Evolutionary conservation across 2,797 vertebrate genomes (phyloP).

Genomic region (Loris lydekkerianus): DNA sequence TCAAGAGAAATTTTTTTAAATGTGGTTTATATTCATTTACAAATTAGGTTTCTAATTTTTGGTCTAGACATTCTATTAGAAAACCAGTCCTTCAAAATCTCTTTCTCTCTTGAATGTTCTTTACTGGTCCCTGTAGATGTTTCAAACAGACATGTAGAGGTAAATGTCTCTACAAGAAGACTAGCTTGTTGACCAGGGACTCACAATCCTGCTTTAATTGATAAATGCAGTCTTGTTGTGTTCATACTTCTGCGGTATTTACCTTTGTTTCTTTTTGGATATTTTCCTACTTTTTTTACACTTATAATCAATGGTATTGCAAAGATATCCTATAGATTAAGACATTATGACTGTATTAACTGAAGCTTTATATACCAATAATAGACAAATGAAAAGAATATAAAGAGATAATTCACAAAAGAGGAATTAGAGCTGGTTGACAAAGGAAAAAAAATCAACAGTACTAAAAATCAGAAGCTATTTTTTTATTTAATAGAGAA

Average conservation of each 20-base stretch:
- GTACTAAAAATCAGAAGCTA: not conserved
- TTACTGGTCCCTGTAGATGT: not conserved
- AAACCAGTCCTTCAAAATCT: constrained; percentile 24
- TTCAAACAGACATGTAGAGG: not conserved
- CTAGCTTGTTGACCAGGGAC: not conserved
- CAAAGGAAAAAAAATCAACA: constrained; percentile 29
- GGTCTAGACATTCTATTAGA: constrained; percentile 24
- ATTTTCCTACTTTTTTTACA: not conserved
- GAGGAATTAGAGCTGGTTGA: not conserved
- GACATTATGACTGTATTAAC: not conserved
- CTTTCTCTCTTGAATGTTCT: not conserved
- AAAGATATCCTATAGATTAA: not conserved
- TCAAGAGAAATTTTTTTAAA: constrained; percentile 12
- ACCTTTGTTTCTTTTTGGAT: not conserved
- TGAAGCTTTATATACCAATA: not conserved
- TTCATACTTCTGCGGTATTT: not conserved
- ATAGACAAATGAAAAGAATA: not conserved
- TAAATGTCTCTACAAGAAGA: not conserved
- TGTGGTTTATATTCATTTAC: constrained; percentile 43
- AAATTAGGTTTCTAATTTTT: constrained; percentile 10
- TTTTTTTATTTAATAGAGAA: constrained; percentile 35
- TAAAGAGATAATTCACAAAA: constrained; percentile 52
- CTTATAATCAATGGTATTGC: constrained; percentile 37
- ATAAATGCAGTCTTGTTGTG: not conserved
- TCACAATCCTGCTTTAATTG: not conserved